Percentiles rank a stretch among this genome's conserved stretches.
phyloP scores from a whole-genome alignment of 1,140 invertebrate species.

The Fopius arisanus region DNA sequence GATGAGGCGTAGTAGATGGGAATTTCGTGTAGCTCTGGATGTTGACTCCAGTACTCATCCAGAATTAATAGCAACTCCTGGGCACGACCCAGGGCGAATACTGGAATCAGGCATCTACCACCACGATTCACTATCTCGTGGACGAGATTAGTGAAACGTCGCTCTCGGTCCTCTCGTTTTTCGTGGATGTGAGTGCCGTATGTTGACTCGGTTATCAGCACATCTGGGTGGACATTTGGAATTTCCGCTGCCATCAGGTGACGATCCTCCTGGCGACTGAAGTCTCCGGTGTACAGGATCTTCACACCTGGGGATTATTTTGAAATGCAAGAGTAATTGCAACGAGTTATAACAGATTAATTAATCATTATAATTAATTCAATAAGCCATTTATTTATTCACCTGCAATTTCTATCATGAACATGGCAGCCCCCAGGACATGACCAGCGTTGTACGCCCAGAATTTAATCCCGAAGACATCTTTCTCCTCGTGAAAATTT shows the following conservation, averaged over 20 bases:
- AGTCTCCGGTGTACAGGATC: conserved; percentile 94
- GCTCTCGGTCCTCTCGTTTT: conserved; percentile 95
- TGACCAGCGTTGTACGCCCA: conserved; percentile 99
- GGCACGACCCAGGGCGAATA: conserved; percentile 97
- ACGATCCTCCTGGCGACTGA: conserved; percentile 97
- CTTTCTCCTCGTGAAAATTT: conserved; percentile 98
- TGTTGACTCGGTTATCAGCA: conserved; percentile 97
- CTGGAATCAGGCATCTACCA: conserved; percentile 96
- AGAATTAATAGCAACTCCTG: conserved; percentile 96
- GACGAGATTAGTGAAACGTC: conserved; percentile 92
- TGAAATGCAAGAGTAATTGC: neutral
- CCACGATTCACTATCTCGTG: conserved; percentile 96
- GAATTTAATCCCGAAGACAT: conserved; percentile 95
- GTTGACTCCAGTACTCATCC: conserved; percentile 98
- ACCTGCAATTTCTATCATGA: conserved; percentile 99
- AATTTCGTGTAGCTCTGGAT: conserved; percentile 98
- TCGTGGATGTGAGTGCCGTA: conserved; percentile 99
- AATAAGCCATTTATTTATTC: conserved; percentile 44
- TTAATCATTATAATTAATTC: too few relatives aligned
- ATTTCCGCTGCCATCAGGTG: conserved; percentile 99
- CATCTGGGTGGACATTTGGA: conserved; percentile 93
- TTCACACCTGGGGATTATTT: neutral
- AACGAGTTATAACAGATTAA: too few relatives aligned
- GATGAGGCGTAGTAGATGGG: conserved; percentile 99
- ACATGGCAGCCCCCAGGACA: conserved; percentile 99